A percentile compares a stretch with the other conserved stretches of the same genome.
phyloP scores from a whole-genome alignment of 2,797 vertebrate species.

The Neopelma chrysocephalum region DNA sequence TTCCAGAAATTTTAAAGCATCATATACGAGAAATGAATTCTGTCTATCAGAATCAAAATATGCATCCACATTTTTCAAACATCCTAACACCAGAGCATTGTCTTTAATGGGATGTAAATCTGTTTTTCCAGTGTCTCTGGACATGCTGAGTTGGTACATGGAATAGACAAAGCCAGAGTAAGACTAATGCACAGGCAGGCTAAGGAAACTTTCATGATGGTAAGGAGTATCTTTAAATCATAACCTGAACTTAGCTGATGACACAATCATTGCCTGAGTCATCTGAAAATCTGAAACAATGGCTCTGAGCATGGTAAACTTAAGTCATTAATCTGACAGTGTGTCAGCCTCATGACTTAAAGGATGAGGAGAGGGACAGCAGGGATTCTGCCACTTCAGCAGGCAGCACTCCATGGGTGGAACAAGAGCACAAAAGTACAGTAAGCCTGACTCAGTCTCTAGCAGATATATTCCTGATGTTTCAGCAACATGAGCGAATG shows the following conservation, averaged over 20 bases:
- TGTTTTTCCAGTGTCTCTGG: neutral
- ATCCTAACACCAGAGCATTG: neutral
- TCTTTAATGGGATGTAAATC: neutral
- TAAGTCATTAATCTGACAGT: neutral
- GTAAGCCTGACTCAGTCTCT: conserved; percentile 23
- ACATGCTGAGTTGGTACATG: neutral
- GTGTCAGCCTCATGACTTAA: neutral
- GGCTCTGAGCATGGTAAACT: neutral
- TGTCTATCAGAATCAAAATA: neutral
- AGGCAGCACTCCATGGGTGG: neutral
- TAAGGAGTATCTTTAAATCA: neutral
- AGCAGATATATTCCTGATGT: neutral
- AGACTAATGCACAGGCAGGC: neutral
- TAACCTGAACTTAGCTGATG: neutral
- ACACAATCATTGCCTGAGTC: neutral
- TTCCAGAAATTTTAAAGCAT: neutral
- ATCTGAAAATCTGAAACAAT: neutral
- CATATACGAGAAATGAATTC: neutral
- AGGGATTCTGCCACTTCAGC: conserved; percentile 36
- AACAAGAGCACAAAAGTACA: neutral
- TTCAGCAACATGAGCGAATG: conserved; percentile 28
- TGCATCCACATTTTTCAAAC: neutral
- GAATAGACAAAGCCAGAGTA: neutral
- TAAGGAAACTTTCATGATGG: neutral
- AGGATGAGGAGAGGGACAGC: neutral